A percentile compares a stretch with the other conserved stretches of the same genome.
phyloP scores from a whole-genome alignment of 2,888 invertebrate species.

The Drosophila monieri region DNA sequence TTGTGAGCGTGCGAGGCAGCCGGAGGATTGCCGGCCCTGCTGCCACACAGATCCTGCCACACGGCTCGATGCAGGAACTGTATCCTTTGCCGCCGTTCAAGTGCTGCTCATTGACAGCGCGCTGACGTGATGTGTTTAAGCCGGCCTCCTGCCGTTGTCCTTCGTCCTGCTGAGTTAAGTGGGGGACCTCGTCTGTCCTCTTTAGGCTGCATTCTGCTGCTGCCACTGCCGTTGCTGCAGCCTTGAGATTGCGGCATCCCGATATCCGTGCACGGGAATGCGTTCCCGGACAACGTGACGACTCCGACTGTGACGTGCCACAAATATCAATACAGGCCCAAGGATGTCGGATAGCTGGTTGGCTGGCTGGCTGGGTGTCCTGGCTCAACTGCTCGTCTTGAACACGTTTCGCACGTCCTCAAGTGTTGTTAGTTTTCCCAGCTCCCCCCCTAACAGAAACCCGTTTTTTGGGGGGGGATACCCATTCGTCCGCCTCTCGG shows the following conservation, averaged over 20 bases:
- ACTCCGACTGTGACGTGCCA: conserved; percentile 74
- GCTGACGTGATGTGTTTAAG: conserved; percentile 74
- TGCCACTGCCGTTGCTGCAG: conserved; percentile 15
- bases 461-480: neutral
- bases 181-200: conserved; percentile 46
- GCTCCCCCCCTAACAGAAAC: neutral
- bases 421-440: conserved; percentile 66
- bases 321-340: conserved; percentile 69
- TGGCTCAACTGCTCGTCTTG: conserved; percentile 60
- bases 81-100: conserved; percentile 48
- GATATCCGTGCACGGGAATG: conserved; percentile 40
- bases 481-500: conserved; percentile 5
- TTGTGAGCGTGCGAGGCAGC: conserved; percentile 23
- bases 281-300: conserved; percentile 46
- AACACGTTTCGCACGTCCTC: conserved; percentile 72
- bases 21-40: neutral
- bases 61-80: conserved; percentile 7
- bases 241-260: conserved; percentile 45
- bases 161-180: conserved; percentile 11
- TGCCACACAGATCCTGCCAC: neutral
- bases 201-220: conserved; percentile 62
- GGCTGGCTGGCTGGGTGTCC: conserved; percentile 22
- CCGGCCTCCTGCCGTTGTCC: conserved; percentile 9
- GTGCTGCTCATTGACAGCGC: conserved; percentile 75
- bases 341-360: conserved; percentile 42